A percentile compares a stretch with the other conserved stretches of the same genome.
Evolutionary conservation across 2,888 invertebrate genomes (phyloP).

Genomic region (Sinohyriopsis cumingii): DNA sequence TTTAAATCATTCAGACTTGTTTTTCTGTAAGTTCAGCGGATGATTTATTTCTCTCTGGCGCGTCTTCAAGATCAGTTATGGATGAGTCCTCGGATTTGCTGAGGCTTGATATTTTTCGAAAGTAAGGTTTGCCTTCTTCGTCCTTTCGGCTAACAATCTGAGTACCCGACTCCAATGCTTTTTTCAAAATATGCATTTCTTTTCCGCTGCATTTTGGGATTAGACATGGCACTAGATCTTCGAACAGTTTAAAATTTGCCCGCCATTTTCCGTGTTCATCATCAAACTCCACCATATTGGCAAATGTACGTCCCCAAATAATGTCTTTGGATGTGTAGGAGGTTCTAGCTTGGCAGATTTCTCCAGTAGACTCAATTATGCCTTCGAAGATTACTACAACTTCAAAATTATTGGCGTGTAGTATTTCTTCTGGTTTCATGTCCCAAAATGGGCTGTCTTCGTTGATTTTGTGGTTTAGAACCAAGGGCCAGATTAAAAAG

Average conservation of each 20-base stretch:
- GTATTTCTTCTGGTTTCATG: conserved; percentile 90
- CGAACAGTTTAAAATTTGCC: conserved; percentile 56
- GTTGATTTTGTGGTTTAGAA: conserved; percentile 94
- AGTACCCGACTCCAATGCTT: conserved; percentile 11
- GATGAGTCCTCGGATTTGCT: conserved; percentile 18
- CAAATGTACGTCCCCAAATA: conserved; percentile 66
- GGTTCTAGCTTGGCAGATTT: conserved; percentile 73
- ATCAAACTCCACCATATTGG: conserved; percentile 62
- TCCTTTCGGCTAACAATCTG: conserved; percentile 6
- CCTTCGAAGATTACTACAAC: conserved; percentile 96
- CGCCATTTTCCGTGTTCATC: conserved; percentile 55
- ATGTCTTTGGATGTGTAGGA: conserved; percentile 71
- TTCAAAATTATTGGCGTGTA: conserved; percentile 88
- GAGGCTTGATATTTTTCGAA: conserved; percentile 24
- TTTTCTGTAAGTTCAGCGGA: no score
- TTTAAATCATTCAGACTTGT: conserved; percentile 1
- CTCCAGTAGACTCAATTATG: conserved; percentile 86
- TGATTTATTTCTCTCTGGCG: no score
- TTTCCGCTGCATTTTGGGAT: conserved; percentile 84
- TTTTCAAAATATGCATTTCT: conserved; percentile 75
- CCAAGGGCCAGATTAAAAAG: conserved; percentile 98
- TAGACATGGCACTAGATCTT: conserved; percentile 50
- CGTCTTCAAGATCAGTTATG: neutral
- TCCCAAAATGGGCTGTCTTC: conserved; percentile 90
- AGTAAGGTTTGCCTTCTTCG: conserved; percentile 11